Evolutionary conservation across 2,797 vertebrate genomes (phyloP).

Genomic region (Centroberyx gerrardi): DNA sequence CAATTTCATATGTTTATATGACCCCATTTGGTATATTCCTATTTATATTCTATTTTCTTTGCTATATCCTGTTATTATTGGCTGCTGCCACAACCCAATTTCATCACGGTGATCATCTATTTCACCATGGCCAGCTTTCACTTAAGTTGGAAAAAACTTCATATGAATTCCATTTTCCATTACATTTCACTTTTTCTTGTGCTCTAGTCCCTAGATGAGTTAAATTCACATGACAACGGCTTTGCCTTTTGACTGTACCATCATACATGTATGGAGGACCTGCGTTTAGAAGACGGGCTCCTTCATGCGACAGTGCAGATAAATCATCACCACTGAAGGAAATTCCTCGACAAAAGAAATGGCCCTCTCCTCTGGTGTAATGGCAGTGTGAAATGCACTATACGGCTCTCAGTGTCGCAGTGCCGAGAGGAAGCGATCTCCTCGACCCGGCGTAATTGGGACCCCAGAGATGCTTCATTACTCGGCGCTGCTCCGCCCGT

Average conservation of each 20-base stretch:
- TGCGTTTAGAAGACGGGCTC: slow-evolving; percentile 30
- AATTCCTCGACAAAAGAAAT: slow-evolving; percentile 66
- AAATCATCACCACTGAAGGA: slow-evolving; percentile 67
- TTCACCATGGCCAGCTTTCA: background rate
- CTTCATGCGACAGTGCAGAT: slow-evolving; percentile 57
- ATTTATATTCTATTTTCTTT: background rate
- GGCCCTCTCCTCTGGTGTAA: slow-evolving; percentile 39
- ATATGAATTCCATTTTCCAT: background rate
- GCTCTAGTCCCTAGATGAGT: background rate
- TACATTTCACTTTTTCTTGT: background rate
- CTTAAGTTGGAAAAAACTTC: background rate
- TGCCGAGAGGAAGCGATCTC: slow-evolving; percentile 49
- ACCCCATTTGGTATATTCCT: background rate
- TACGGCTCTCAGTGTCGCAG: slow-evolving; percentile 23
- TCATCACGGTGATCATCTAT: background rate
- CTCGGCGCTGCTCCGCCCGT: slow-evolving; percentile 17
- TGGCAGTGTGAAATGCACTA: slow-evolving; percentile 31
- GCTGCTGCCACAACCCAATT: too few species aligned
- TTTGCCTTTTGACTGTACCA: slow-evolving; percentile 23
- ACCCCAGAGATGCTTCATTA: slow-evolving; percentile 76
- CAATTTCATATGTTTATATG: too few species aligned
- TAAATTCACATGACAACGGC: slow-evolving; percentile 1
- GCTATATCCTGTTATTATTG: too few species aligned
- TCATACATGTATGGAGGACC: slow-evolving; percentile 15
- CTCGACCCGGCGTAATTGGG: slow-evolving; percentile 72